Conservation (phyloP, 2,888 invertebrate genomes). For the Sturmia bella region DNA sequence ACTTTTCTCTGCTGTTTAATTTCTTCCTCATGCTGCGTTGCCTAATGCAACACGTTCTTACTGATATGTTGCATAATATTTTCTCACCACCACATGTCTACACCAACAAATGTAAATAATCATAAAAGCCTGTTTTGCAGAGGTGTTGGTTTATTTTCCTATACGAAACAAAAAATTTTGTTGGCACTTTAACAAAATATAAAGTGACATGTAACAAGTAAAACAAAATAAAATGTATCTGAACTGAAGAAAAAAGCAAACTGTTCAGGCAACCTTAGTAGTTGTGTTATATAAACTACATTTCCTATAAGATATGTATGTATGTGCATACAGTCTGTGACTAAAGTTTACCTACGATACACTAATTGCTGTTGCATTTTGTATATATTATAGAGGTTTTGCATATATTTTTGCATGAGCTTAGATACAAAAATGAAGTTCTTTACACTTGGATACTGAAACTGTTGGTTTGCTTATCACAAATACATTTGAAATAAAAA, state of each 20-base stretch:
- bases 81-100: background rate
- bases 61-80: constrained; percentile 21
- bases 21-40: constrained; percentile 7
- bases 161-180: constrained; percentile 5
- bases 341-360: too few species aligned
- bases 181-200: constrained; percentile 33
- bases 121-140: background rate
- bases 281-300: background rate
- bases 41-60: constrained; percentile 45
- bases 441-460: too few species aligned
- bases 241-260: background rate
- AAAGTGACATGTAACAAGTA: constrained; percentile 28
- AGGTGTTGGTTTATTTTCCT: constrained; percentile 15
- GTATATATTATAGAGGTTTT: too few species aligned
- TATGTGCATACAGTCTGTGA: too few species aligned
- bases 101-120: too few species aligned
- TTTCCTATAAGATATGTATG: too few species aligned
- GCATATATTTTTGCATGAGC: too few species aligned
- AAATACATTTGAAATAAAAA: too few species aligned
- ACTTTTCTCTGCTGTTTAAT: constrained; percentile 9
- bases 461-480: too few species aligned
- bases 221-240: constrained; percentile 19
- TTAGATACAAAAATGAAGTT: too few species aligned
- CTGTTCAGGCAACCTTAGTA: background rate
- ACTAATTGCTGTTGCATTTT: too few species aligned